Evolutionary conservation across 2,797 vertebrate genomes (phyloP).

Genomic region (Syndactyla subalaris): DNA sequence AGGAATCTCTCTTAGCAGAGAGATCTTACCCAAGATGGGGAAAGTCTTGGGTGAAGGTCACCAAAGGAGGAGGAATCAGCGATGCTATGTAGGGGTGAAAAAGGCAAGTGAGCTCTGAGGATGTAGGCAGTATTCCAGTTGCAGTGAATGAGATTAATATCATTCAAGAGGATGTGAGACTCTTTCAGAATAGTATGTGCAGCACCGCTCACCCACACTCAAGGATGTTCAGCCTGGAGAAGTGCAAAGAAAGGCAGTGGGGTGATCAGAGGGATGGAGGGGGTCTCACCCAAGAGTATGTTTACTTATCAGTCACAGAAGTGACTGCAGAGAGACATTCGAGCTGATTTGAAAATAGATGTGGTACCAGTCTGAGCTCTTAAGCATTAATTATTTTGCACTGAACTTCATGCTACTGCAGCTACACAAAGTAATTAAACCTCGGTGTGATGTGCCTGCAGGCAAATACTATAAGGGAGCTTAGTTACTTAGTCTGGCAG

Average conservation of each 20-base stretch:
- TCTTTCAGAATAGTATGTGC: not conserved
- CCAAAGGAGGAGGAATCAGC: not conserved
- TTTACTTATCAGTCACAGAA: constrained; percentile 1
- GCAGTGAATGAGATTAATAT: not conserved
- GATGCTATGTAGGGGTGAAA: not conserved
- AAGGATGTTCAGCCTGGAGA: not conserved
- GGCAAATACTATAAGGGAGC: constrained; percentile 36
- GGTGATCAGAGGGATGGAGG: not conserved
- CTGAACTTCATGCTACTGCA: constrained; percentile 36
- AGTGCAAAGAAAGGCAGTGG: not conserved
- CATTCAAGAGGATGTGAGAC: not conserved
- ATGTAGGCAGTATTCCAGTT: not conserved
- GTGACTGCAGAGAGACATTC: not conserved
- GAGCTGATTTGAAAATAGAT: constrained; percentile 18
- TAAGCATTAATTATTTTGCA: constrained; percentile 43
- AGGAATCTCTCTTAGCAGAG: not conserved
- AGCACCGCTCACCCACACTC: not conserved
- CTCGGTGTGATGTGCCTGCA: constrained; percentile 9
- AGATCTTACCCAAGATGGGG: not conserved
- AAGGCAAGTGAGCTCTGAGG: not conserved
- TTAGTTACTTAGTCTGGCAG: constrained; percentile 53
- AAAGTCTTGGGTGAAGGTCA: not conserved
- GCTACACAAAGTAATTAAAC: constrained; percentile 49
- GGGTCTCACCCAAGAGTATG: not conserved
- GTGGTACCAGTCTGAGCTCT: not conserved